Conservation (phyloP, 2,113 vertebrate species). For the Hemibates koningsi region DNA sequence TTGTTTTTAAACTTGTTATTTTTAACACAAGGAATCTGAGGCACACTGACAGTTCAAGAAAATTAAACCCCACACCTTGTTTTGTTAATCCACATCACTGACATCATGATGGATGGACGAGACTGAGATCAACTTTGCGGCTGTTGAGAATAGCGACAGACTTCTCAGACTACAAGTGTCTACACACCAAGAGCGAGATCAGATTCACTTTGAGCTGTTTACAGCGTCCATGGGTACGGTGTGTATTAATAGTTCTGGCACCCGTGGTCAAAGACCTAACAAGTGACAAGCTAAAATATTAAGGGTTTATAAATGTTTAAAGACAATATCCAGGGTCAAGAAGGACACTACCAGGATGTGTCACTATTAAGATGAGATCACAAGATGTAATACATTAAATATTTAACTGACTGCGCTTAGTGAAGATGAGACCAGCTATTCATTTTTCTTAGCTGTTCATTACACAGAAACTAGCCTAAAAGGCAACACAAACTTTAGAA, state of each 20-base stretch:
- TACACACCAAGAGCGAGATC: conserved; percentile 12
- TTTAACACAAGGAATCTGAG: neutral
- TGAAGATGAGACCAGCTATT: neutral
- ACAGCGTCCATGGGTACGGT: neutral
- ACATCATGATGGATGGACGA: neutral
- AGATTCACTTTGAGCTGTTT: conserved; percentile 22
- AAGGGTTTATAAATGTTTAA: conserved; percentile 12
- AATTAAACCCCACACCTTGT: neutral
- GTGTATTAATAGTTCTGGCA: conserved; percentile 43
- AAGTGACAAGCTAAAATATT: conserved; percentile 24
- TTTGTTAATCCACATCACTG: neutral
- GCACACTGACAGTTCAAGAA: neutral
- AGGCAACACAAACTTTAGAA: neutral
- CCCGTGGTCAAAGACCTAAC: conserved; percentile 14
- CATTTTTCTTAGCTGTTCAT: neutral
- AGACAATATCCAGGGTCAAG: conserved; percentile 17
- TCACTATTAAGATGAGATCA: neutral
- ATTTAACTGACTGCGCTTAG: neutral
- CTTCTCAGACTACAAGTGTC: conserved; percentile 29
- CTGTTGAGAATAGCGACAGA: conserved; percentile 22
- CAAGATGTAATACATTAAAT: neutral
- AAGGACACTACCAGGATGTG: neutral
- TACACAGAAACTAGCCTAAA: neutral
- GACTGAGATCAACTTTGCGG: neutral
- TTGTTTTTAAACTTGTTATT: neutral